A percentile compares a stretch with the other conserved stretches of the same genome.
These are phyloP conservation scores for Protonibea diacanthus DNA, from an alignment of 2,797 vertebrate species.

Conservation along the genomic window DNA sequence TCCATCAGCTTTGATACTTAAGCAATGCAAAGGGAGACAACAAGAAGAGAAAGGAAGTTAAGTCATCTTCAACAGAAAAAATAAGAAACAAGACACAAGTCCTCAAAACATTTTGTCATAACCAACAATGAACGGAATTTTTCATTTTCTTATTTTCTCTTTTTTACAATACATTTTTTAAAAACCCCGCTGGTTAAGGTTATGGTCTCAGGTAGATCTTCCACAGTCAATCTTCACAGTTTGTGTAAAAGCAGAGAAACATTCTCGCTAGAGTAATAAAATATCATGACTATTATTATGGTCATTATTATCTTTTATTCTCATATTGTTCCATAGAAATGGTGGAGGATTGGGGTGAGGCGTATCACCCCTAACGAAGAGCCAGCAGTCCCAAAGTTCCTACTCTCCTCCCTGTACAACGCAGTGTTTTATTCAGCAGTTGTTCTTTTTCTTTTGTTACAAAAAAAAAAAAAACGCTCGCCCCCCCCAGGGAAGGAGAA, in stretches of 20 bases:
- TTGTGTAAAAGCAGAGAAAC: conserved; percentile 95
- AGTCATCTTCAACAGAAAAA: conserved; percentile 85
- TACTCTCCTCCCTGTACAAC: conserved; percentile 77
- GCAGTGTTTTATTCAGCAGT: conserved; percentile 74
- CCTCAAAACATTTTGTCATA: conserved; percentile 91
- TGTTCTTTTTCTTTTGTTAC: conserved; percentile 66
- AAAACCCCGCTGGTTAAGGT: conserved; percentile 93
- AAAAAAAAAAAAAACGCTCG: conserved; percentile 59
- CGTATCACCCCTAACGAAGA: conserved; percentile 59
- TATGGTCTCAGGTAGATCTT: conserved; percentile 92
- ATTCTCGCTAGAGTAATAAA: conserved; percentile 97
- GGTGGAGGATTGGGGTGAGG: conserved; percentile 79
- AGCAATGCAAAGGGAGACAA: conserved; percentile 89
- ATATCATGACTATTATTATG: conserved; percentile 90
- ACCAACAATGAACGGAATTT: conserved; percentile 91
- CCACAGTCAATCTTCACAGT: conserved; percentile 92
- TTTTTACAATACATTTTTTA: conserved; percentile 88
- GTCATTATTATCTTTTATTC: conserved; percentile 86
- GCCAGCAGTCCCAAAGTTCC: conserved; percentile 78
- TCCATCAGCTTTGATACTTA: conserved; percentile 86
- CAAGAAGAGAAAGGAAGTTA: conserved; percentile 88
- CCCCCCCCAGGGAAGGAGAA: conserved; percentile 66
- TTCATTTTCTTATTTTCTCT: conserved; percentile 79
- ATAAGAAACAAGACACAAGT: conserved; percentile 87
- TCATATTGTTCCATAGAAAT: conserved; percentile 90